phyloP scores from a whole-genome alignment of 2,797 vertebrate species.

The Oreochromis mossambicus region DNA sequence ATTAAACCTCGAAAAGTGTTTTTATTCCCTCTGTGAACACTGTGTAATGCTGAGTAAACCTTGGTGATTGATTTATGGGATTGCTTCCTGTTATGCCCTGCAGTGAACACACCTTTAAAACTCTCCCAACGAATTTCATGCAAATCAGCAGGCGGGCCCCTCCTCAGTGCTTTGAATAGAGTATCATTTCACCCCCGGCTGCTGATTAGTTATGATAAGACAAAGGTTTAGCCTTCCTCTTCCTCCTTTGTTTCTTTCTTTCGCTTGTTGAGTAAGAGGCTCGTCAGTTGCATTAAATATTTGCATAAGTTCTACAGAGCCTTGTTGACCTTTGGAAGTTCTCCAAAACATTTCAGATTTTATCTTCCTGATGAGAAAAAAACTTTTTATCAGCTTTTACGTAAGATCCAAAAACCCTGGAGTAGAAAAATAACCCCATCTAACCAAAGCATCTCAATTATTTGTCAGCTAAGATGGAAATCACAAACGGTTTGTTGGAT shows the following conservation, averaged over 20 bases:
- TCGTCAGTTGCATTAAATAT: neutral
- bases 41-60: neutral
- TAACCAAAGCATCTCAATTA: neutral
- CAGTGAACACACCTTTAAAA: constrained; percentile 33
- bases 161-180: constrained; percentile 30
- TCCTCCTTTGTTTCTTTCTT: neutral
- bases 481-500: constrained; percentile 68
- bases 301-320: constrained; percentile 16
- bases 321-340: neutral
- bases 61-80: neutral
- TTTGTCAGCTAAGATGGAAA: constrained; percentile 51
- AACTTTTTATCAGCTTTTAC: neutral
- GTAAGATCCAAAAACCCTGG: neutral
- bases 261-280: neutral
- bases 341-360: neutral
- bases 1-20: neutral
- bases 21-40: neutral
- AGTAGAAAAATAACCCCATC: neutral
- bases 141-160: constrained; percentile 46
- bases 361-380: neutral
- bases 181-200: constrained; percentile 1
- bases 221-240: neutral
- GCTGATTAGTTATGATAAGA: constrained; percentile 24
- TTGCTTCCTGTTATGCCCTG: neutral
- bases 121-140: constrained; percentile 61